Evolutionary conservation across 2,113 vertebrate species (phyloP).

Genomic region (Ia io): DNA sequence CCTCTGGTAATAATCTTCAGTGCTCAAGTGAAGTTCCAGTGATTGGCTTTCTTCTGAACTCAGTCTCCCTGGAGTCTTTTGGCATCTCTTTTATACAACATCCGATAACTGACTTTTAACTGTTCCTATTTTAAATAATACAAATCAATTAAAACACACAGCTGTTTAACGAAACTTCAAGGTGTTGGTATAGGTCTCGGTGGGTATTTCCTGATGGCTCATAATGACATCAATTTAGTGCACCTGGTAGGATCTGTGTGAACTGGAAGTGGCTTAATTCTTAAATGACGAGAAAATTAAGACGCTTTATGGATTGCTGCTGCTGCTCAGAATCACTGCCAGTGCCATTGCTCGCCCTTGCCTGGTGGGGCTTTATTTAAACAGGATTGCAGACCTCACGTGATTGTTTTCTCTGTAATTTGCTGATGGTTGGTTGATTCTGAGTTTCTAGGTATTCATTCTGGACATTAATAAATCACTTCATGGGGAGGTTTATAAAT

Average conservation of each 20-base stretch:
- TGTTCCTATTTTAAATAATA: slow-evolving; percentile 85
- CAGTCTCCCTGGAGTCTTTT: slow-evolving; percentile 81
- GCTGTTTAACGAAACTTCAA: slow-evolving; percentile 85
- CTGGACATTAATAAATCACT: neutral
- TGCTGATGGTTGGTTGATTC: slow-evolving; percentile 45
- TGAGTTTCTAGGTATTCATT: slow-evolving; percentile 40
- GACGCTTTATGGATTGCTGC: slow-evolving; percentile 79
- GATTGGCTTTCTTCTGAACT: slow-evolving; percentile 82
- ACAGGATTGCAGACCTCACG: neutral
- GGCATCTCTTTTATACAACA: slow-evolving; percentile 80
- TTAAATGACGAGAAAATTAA: slow-evolving; percentile 83
- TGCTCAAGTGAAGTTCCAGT: slow-evolving; percentile 77
- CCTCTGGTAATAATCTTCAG: slow-evolving; percentile 82
- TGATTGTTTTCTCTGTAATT: slow-evolving; percentile 51
- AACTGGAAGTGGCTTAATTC: slow-evolving; percentile 83
- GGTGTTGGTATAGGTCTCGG: slow-evolving; percentile 80
- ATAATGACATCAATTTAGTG: slow-evolving; percentile 87
- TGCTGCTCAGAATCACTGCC: slow-evolving; percentile 72
- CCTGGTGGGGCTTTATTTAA: slow-evolving; percentile 42
- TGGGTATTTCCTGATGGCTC: slow-evolving; percentile 86
- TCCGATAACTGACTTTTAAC: slow-evolving; percentile 80
- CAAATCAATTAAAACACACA: slow-evolving; percentile 86
- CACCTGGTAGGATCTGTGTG: slow-evolving; percentile 84
- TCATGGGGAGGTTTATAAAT: neutral
- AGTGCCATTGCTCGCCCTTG: slow-evolving; percentile 60